Conservation (phyloP, 2,888 invertebrate genomes). For the Tiphia femorata region DNA sequence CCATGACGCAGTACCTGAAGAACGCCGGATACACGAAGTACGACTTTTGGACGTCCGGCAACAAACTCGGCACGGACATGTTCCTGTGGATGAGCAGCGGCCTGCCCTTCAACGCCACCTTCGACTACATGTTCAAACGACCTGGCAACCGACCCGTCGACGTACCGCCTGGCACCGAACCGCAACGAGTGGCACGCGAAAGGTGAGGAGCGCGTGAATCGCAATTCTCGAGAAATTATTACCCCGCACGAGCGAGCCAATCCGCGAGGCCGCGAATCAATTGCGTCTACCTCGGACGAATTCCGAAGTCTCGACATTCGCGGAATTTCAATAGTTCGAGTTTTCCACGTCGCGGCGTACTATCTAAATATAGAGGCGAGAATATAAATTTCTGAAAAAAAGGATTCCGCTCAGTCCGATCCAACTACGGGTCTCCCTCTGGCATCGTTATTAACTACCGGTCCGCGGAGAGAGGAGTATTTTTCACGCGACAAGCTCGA, state of each 20-base stretch:
- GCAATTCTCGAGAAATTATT: too few species aligned
- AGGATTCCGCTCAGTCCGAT: too few species aligned
- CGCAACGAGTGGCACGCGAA: constrained; percentile 83
- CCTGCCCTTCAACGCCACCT: constrained; percentile 88
- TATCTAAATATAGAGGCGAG: not conserved
- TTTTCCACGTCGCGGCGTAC: constrained; percentile 21
- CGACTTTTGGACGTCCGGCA: constrained; percentile 92
- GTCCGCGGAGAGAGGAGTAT: too few species aligned
- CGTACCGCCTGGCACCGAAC: constrained; percentile 80
- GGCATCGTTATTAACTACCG: too few species aligned
- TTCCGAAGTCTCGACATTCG: too few species aligned
- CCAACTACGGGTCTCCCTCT: too few species aligned
- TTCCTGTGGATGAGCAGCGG: constrained; percentile 93
- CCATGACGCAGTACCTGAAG: constrained; percentile 84
- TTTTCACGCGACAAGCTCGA: too few species aligned
- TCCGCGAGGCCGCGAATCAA: not conserved
- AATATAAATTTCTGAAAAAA: too few species aligned
- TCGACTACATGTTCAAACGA: constrained; percentile 81
- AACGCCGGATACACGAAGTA: constrained; percentile 87
- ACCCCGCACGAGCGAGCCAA: not conserved
- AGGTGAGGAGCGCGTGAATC: constrained; percentile 70
- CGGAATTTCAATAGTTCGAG: constrained; percentile 17
- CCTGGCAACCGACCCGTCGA: constrained; percentile 72
- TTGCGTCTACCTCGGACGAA: not conserved
- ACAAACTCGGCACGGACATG: constrained; percentile 88